These are phyloP conservation scores for Drosophila simulans DNA, from an alignment of 1,140 invertebrate genomes.

Conservation along the genomic window DNA sequence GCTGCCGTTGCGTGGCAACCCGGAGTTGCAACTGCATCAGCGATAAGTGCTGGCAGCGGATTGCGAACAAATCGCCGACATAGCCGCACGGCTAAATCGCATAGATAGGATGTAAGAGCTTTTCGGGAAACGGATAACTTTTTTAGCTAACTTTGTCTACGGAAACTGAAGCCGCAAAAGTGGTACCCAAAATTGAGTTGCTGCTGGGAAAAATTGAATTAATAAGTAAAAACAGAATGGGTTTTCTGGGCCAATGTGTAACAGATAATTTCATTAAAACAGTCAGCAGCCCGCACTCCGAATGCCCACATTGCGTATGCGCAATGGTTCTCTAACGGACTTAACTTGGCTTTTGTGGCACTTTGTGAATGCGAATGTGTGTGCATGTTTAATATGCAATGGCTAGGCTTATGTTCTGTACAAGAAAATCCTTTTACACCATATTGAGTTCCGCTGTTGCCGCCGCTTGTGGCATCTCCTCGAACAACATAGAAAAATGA, in stretches of 20 bases:
- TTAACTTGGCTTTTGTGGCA: constrained; percentile 31
- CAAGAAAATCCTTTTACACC: constrained; percentile 79
- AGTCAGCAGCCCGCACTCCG: constrained; percentile 2
- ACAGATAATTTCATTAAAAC: constrained; percentile 49
- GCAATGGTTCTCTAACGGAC: constrained; percentile 38
- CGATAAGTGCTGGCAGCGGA: constrained; percentile 46
- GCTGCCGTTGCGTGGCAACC: constrained; percentile 50
- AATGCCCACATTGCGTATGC: constrained; percentile 43
- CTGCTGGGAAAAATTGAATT: constrained; percentile 33
- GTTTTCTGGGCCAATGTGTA: constrained; percentile 26
- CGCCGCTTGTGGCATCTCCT: constrained; percentile 21
- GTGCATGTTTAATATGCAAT: constrained; percentile 54
- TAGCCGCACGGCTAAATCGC: constrained; percentile 9
- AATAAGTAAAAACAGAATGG: constrained; percentile 16
- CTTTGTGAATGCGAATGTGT: constrained; percentile 19
- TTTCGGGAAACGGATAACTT: constrained; percentile 5
- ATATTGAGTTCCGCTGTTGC: constrained; percentile 63
- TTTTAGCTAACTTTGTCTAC: constrained; percentile 15
- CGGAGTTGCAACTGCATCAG: constrained; percentile 21
- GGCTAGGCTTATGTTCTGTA: constrained; percentile 50
- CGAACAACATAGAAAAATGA: constrained; percentile 34
- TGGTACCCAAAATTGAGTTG: constrained; percentile 28
- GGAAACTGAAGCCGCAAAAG: constrained; percentile 9
- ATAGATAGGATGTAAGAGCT: background rate
- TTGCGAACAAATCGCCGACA: constrained; percentile 32